Evolutionary conservation across 1,140 invertebrate genomes (phyloP), one percentile per base, ranked within the genome.

Genomic region (Apis mellifera): DNA sequence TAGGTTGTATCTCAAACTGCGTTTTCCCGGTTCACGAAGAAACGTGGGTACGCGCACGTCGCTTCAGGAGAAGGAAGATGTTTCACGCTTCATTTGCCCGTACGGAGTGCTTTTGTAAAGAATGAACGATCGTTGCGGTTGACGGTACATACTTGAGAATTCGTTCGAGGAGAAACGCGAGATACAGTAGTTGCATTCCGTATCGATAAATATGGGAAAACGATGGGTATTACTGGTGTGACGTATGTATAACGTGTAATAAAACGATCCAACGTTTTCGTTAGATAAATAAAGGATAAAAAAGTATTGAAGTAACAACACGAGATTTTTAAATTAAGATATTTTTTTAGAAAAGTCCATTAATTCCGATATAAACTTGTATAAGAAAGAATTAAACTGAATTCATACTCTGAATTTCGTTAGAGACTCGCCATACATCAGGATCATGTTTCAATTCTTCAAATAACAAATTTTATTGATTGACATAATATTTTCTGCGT

Each of bases 71-170:
- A 42, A 87, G 75, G 75, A 82, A 87, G 86, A 87, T 52, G 83
- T 87, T 87, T 86, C 78, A 87, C 83, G 83, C 83, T 78, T 88
- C 86, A 84, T 84, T 87, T 82, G 83, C 76, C 50, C 71, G 54
- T 70, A 82, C 70, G 21, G 73, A 86, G 68, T 79, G 65, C 72
- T 86, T 70, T 82, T 68, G 59, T 64, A 77, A 81, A 26, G 52
- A 82, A 82, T 78, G 80, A 78, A 64, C 60, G 80, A 82, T 82
- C 80, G 80, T 59, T 23, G 55, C 50, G 80, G 80, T 64, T 64
- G 65, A 68, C 54, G 57, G 66, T 78, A 42, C 32, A 42, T 42
- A 75, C 65, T 82, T 62, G 74, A 66, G 64, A 77, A 78, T 77
- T 78, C 65, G 55, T 55, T 70, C 55, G 19, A 82, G 73, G 26